phyloP scores from a whole-genome alignment of 2,888 invertebrate genomes.

The Acholoe squamosa region DNA sequence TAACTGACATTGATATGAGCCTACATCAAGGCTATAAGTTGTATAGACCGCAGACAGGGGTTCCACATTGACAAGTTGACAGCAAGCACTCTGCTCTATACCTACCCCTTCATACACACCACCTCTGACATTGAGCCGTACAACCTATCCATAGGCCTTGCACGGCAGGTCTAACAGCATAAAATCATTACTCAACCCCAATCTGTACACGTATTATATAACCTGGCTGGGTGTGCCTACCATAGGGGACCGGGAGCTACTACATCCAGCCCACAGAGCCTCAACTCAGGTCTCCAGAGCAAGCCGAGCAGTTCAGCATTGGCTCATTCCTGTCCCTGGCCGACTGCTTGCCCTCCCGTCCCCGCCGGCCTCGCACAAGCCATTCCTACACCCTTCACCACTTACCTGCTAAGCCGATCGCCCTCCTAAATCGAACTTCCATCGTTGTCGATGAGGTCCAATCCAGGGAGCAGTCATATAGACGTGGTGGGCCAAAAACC shows the following conservation, averaged over 20 bases:
- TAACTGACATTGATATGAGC: no score
- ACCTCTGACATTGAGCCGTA: no score
- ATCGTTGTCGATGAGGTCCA: background rate
- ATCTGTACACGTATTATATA: background rate
- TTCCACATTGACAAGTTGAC: background rate
- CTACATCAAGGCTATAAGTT: no score
- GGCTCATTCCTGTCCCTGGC: background rate
- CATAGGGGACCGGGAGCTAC: background rate
- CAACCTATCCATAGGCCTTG: background rate
- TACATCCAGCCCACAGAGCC: background rate
- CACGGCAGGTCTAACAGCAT: background rate
- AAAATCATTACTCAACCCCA: background rate
- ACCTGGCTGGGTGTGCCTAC: background rate
- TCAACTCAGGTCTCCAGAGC: background rate
- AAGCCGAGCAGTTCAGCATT: background rate
- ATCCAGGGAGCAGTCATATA: conserved; percentile 18
- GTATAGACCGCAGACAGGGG: no score
- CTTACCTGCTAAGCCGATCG: background rate
- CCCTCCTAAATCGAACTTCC: background rate
- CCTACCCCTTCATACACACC: background rate
- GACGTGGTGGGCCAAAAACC: background rate
- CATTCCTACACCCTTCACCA: background rate
- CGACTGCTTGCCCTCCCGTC: background rate
- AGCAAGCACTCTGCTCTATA: background rate
- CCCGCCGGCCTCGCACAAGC: background rate